A percentile compares a stretch with the other conserved stretches of the same genome.
phyloP scores from a whole-genome alignment of 1,140 invertebrate genomes.

The Drosophila busckii region DNA sequence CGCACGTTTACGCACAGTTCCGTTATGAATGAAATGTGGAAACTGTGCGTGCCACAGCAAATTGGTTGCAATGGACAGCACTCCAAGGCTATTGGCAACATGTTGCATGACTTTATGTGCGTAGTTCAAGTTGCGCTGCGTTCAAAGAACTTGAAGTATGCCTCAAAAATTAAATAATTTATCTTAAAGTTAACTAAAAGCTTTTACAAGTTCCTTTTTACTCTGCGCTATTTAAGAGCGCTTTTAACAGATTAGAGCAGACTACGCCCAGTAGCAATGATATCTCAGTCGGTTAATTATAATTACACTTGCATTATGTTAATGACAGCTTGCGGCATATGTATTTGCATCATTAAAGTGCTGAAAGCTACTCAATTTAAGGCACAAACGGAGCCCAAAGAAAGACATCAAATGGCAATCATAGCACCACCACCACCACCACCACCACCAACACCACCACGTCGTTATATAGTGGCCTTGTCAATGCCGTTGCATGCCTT shows the following conservation, averaged over 20 bases:
- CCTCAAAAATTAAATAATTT: too few species aligned
- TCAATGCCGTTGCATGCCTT: slow-evolving; percentile 62
- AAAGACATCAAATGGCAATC: slow-evolving; percentile 38
- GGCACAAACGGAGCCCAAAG: slow-evolving; percentile 14
- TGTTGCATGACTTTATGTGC: slow-evolving; percentile 20
- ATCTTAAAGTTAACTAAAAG: too few species aligned
- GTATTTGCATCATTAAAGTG: slow-evolving; percentile 31
- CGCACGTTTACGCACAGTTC: slow-evolving; percentile 64
- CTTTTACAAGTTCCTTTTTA: too few species aligned
- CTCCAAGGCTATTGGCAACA: too few species aligned
- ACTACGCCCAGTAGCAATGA: slow-evolving; percentile 11
- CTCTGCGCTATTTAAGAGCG: too few species aligned
- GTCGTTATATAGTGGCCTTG: slow-evolving; percentile 48
- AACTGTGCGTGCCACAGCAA: slow-evolving; percentile 12
- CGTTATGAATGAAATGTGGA: slow-evolving; percentile 34
- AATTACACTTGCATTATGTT: slow-evolving; percentile 18
- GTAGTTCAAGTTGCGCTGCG: slow-evolving; percentile 22
- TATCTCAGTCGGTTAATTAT: slow-evolving; percentile 3
- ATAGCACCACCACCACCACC: slow-evolving; percentile 9
- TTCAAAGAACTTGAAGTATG: neutral
- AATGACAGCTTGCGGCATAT: slow-evolving; percentile 32
- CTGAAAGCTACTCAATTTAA: slow-evolving; percentile 44
- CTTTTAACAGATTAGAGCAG: too few species aligned
- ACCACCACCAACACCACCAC: slow-evolving; percentile 1
- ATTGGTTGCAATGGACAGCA: too few species aligned